phyloP scores from a whole-genome alignment of 53 echinoderm and acorn worm genomes.

The Apostichopus leukothele region DNA sequence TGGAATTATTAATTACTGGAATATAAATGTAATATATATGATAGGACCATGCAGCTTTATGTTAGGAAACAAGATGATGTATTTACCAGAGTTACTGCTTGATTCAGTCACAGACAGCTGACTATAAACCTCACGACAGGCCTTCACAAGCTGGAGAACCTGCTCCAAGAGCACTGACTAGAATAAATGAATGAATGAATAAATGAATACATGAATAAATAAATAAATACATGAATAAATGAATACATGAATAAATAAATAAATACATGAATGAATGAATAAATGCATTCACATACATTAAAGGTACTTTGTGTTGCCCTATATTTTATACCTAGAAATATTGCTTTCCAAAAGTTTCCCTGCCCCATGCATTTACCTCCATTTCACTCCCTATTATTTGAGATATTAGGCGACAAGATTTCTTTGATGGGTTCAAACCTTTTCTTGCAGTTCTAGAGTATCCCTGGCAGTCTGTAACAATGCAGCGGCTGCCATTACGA shows the following conservation, averaged over 20 bases:
- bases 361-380: no score
- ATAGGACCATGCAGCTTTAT: no score
- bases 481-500: slow-evolving; percentile 85
- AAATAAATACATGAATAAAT: not conserved
- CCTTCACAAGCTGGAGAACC: slow-evolving; percentile 60
- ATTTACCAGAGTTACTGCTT: slow-evolving; percentile 17
- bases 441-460: not conserved
- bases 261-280: not conserved
- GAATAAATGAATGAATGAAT: not conserved
- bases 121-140: slow-evolving; percentile 50
- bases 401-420: not conserved
- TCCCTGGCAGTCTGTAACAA: slow-evolving; percentile 82
- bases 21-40: no score
- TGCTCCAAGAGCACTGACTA: slow-evolving; percentile 51
- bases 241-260: not conserved
- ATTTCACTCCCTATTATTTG: not conserved
- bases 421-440: slow-evolving; percentile 1
- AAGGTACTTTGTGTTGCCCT: no score
- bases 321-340: no score
- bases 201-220: no score
- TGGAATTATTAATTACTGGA: no score
- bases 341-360: no score
- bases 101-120: slow-evolving; percentile 15
- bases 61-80: not conserved
- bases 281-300: not conserved